phyloP scores from a whole-genome alignment of 1,140 invertebrate species.

The Eriosoma lanigerum region DNA sequence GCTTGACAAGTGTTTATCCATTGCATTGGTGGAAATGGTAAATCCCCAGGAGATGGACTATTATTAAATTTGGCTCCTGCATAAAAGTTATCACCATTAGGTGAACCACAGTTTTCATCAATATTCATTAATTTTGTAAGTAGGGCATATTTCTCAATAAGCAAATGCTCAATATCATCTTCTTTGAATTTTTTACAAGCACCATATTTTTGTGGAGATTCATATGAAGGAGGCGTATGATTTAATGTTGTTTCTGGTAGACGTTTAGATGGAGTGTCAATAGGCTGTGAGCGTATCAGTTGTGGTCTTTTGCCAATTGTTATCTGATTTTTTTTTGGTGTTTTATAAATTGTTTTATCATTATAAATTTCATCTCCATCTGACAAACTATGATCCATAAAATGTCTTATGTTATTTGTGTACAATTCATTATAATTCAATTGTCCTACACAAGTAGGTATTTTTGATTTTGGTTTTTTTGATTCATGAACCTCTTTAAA shows the following conservation, averaged over 20 bases:
- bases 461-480: conserved; percentile 22
- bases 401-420: background rate
- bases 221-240: conserved; percentile 16
- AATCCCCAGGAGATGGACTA: conserved; percentile 32
- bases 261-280: conserved; percentile 24
- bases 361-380: conserved; percentile 35
- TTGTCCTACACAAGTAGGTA: conserved; percentile 6
- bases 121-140: conserved; percentile 41
- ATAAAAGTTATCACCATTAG: conserved; percentile 42
- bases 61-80: conserved; percentile 46
- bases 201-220: conserved; percentile 36
- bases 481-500: conserved; percentile 20
- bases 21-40: conserved; percentile 43
- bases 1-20: conserved; percentile 42
- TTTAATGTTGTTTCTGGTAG: conserved; percentile 28
- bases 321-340: background rate
- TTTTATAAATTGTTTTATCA: conserved; percentile 18
- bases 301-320: conserved; percentile 28
- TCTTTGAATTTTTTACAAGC: conserved; percentile 39
- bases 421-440: conserved; percentile 30
- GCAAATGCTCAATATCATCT: conserved; percentile 28
- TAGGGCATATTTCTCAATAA: conserved; percentile 42
- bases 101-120: conserved; percentile 17
- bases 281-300: conserved; percentile 23
- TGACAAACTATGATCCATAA: conserved; percentile 18